Evolutionary conservation across 2,797 vertebrate species (phyloP).

Genomic region (Sparus aurata): DNA sequence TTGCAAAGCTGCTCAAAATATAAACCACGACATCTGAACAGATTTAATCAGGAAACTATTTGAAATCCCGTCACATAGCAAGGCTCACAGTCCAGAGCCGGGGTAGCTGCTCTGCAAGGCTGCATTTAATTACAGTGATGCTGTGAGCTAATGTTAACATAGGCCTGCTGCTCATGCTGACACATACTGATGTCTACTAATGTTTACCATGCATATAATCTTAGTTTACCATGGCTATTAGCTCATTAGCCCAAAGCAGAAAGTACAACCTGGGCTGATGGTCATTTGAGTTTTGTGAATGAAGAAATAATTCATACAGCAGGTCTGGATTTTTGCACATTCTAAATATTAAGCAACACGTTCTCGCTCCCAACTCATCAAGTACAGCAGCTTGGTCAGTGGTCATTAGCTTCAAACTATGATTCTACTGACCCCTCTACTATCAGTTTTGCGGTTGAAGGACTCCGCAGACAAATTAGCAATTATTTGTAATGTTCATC

Average conservation of each 20-base stretch:
- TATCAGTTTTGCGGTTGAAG: too few relatives aligned
- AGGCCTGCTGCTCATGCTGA: background rate
- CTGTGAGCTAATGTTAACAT: background rate
- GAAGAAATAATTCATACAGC: too few relatives aligned
- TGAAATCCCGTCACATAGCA: background rate
- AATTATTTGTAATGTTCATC: too few relatives aligned
- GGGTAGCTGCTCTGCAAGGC: background rate
- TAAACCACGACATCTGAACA: background rate
- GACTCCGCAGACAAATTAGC: too few relatives aligned
- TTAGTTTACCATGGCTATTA: background rate
- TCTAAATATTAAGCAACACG: too few relatives aligned
- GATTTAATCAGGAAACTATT: background rate
- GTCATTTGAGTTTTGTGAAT: too few relatives aligned
- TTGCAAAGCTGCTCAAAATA: background rate
- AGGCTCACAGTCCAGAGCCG: background rate
- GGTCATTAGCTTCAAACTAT: too few relatives aligned
- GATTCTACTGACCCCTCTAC: too few relatives aligned
- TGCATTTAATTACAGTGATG: background rate
- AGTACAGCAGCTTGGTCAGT: too few relatives aligned
- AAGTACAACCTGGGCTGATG: background rate
- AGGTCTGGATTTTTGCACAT: too few relatives aligned
- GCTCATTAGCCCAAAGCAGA: background rate
- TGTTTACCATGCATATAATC: background rate
- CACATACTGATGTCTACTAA: background rate
- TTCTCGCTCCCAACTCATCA: too few relatives aligned